Evolutionary conservation across 2,888 invertebrate species (phyloP).

Genomic region (Aleiodes leptofemur): DNA sequence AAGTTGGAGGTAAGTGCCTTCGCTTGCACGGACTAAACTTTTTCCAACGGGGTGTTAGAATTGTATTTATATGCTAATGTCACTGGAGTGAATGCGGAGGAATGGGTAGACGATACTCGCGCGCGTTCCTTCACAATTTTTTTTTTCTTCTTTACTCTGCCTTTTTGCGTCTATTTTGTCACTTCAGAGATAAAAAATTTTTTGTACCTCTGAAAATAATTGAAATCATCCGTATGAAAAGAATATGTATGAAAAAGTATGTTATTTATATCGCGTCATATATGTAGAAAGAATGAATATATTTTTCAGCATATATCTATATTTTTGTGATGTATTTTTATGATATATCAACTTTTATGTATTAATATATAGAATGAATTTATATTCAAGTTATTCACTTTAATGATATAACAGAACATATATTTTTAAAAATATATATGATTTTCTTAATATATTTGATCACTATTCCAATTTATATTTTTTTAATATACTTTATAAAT

Average conservation of each 20-base stretch:
- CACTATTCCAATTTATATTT: no score
- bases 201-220: constrained; percentile 7
- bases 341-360: no score
- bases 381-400: no score
- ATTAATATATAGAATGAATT: no score
- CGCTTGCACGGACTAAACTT: constrained; percentile 58
- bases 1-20: constrained; percentile 63
- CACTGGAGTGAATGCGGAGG: constrained; percentile 48
- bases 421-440: no score
- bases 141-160: constrained; percentile 6
- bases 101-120: constrained; percentile 43
- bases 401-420: no score
- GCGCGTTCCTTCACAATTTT: constrained; percentile 42
- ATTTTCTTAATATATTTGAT: no score
- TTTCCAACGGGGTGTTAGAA: constrained; percentile 61
- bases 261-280: no score
- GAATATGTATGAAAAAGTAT: not conserved
- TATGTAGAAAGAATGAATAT: no score
- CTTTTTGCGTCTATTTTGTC: constrained; percentile 19
- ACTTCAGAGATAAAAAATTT: constrained; percentile 3
- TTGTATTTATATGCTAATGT: constrained; percentile 68
- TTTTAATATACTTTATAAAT: no score
- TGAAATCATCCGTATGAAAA: not conserved
- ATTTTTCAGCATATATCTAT: no score
- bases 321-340: no score